Percentiles rank a stretch among this genome's conserved stretches.
Conservation (phyloP, 2,797 vertebrate genomes). For the Loris lydekkerianus region DNA sequence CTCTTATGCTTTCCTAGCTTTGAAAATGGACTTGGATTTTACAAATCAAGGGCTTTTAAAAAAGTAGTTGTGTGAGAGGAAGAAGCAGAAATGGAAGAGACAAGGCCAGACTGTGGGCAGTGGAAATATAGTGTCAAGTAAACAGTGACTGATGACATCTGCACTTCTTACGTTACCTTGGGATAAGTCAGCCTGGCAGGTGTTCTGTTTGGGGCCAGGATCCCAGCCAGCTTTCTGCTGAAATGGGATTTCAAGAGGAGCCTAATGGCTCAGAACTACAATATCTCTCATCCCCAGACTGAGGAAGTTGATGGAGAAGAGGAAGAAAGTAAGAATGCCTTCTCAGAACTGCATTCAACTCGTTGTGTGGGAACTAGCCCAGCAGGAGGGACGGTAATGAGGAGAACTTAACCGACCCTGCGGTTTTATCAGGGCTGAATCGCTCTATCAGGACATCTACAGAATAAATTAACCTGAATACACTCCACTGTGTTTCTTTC, state of each 20-base stretch:
- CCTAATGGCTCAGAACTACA: slow-evolving; percentile 75
- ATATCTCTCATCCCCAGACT: slow-evolving; percentile 77
- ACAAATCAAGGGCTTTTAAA: slow-evolving; percentile 11
- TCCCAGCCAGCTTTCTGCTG: slow-evolving; percentile 62
- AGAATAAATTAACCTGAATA: slow-evolving; percentile 76
- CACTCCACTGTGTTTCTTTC: slow-evolving; percentile 75
- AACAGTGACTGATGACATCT: slow-evolving; percentile 68
- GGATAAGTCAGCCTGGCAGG: slow-evolving; percentile 69
- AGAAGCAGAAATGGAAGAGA: slow-evolving; percentile 56
- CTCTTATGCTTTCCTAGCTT: slow-evolving; percentile 61
- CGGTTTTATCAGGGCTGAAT: slow-evolving; percentile 71
- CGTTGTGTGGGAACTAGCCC: slow-evolving; percentile 69
- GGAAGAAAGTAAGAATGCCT: slow-evolving; percentile 73
- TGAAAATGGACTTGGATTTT: slow-evolving; percentile 53
- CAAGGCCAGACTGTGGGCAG: slow-evolving; percentile 21
- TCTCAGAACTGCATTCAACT: slow-evolving; percentile 76
- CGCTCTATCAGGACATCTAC: slow-evolving; percentile 67
- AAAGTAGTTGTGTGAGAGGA: neutral
- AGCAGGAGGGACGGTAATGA: slow-evolving; percentile 34
- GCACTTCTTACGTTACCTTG: slow-evolving; percentile 67
- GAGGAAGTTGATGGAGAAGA: slow-evolving; percentile 76
- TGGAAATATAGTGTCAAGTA: slow-evolving; percentile 72
- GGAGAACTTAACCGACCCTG: slow-evolving; percentile 73
- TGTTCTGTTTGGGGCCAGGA: slow-evolving; percentile 59
- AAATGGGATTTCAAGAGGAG: slow-evolving; percentile 77